Base-by-base conservation (phyloP, 2,797 vertebrate species). In the Lithobates sylvaticus region DNA sequence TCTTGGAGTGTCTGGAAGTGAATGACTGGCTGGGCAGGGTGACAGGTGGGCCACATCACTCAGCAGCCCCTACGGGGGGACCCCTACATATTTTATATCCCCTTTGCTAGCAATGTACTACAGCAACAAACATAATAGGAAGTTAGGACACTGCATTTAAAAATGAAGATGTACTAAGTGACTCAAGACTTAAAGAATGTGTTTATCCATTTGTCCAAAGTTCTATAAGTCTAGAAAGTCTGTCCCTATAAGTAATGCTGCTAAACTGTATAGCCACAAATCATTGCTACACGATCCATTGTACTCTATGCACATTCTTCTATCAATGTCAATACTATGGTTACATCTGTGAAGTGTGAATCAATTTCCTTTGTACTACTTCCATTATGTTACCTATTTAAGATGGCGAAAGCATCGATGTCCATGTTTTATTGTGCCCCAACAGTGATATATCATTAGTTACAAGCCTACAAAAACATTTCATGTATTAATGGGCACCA, bases 361-460 rank as follows among this genome's bases (percentile, higher is more conserved):
- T 88, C 76, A 76, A 83, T 83, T 65, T 61, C 26, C 74, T 71
- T 77, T 85, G 84, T 73, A 50, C 70, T 44, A 21, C 58, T 54
- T 84, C 16, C 5, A 67, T 85, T 26, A 13, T 39, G 75, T 42
- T 74, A 86, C 71, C 84, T 88, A 0, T 54, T 89, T 81, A 84
- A 88, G 58, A 5, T 15, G 89, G 8, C 5, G 84, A 34, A 84
- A 87, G 86, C 89, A 89, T 78, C 3, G 42, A 67, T 88, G 82
- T 27, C 5, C 73, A 18, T 79, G 70, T 88, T 90, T 88, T 18
- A 61, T 67, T 89, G 89, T 85, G 18, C 26, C 86, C 82, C 73
- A 68, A 84, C 21, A 50, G 32, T 84, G 87, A 83, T 70, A 83
- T 88, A 50, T 44, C 88, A 90, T 76, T 18, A 87, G 32, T 83